These are phyloP conservation scores for Nasonovia ribisnigri DNA, from an alignment of 2,888 invertebrate genomes.

Conservation along the genomic window DNA sequence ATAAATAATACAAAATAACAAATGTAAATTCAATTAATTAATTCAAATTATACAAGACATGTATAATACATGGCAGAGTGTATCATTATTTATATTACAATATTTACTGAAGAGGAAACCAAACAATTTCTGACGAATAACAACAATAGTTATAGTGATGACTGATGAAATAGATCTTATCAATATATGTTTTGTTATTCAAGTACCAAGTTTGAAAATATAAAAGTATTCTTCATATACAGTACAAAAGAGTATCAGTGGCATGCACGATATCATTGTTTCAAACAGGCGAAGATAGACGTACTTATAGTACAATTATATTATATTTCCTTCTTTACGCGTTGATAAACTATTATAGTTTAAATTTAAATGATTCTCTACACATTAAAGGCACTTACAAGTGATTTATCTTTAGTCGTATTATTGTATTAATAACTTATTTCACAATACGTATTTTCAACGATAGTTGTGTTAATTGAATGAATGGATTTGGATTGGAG, in stretches of 20 bases:
- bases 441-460: not conserved
- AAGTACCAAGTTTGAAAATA: not conserved
- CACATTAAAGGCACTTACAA: not conserved
- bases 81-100: conserved; percentile 18
- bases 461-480: conserved; percentile 1
- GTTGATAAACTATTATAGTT: conserved; percentile 26
- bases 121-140: conserved; percentile 40
- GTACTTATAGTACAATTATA: not conserved
- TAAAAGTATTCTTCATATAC: not conserved
- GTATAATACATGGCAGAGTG: not conserved
- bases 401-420: conserved; percentile 12
- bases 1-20: conserved; percentile 18
- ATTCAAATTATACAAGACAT: conserved; percentile 26
- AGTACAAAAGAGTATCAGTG: not conserved
- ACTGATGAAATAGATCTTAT: conserved; percentile 33
- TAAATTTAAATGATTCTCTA: conserved; percentile 6
- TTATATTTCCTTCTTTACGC: conserved; percentile 2
- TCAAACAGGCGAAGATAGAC: not conserved
- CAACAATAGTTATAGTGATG: conserved; percentile 7
- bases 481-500: conserved; percentile 9
- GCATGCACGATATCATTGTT: not conserved
- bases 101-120: conserved; percentile 14
- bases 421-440: conserved; percentile 24
- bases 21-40: conserved; percentile 40
- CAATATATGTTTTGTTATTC: conserved; percentile 17